These are phyloP conservation scores for Monochamus alternatus DNA, from an alignment of 2,888 invertebrate genomes.

Conservation along the genomic window DNA sequence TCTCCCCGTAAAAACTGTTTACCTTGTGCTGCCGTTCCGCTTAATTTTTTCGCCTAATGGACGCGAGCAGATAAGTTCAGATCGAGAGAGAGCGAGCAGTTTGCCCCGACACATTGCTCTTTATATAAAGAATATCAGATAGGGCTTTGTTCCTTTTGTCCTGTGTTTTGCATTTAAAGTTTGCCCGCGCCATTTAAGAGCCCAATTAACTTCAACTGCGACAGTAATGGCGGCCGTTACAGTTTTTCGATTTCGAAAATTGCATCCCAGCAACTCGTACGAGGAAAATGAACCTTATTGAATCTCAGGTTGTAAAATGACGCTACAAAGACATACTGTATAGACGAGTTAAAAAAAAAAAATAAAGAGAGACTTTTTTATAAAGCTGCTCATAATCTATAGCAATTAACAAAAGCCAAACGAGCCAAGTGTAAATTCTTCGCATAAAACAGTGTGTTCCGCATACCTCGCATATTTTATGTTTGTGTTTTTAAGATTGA, in stretches of 20 bases:
- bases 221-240: neutral
- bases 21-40: constrained; percentile 7
- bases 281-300: no score
- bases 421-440: no score
- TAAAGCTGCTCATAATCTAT: no score
- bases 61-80: neutral
- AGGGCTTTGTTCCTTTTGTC: constrained; percentile 14
- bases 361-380: no score
- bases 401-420: no score
- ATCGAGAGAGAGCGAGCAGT: neutral
- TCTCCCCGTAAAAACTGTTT: constrained; percentile 18
- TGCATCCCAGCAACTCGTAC: no score
- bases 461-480: no score
- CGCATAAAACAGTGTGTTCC: no score
- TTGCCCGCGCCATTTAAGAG: neutral
- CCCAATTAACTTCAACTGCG: constrained; percentile 7
- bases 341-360: no score
- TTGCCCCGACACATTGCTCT: neutral
- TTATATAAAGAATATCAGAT: constrained; percentile 7
- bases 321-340: no score
- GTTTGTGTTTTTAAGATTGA: no score
- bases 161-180: constrained; percentile 1
- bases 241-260: constrained; percentile 7
- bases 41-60: constrained; percentile 16
- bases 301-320: no score